Percentiles rank a stretch among this genome's conserved stretches.
Conservation (phyloP, 1,140 invertebrate species). For the Chionoecetes opilio region DNA sequence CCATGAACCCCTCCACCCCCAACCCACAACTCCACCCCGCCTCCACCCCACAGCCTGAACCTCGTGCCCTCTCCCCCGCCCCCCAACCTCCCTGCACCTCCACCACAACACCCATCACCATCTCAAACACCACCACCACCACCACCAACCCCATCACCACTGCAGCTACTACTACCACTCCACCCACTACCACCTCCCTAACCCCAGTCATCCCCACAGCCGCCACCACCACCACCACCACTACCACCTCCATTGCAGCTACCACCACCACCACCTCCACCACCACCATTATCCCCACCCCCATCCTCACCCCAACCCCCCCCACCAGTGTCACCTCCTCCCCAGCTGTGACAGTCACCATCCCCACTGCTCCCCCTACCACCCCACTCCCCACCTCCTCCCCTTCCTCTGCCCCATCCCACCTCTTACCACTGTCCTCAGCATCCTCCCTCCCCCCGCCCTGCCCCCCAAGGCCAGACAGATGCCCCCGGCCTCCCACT, state of each 20-base stretch:
- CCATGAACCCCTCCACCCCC: slow-evolving; percentile 79
- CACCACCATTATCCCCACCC: background rate
- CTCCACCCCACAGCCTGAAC: slow-evolving; percentile 46
- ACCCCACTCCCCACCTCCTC: background rate
- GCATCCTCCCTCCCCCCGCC: slow-evolving; percentile 52
- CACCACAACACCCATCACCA: background rate
- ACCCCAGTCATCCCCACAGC: background rate
- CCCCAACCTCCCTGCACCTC: background rate
- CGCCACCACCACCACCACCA: slow-evolving; percentile 3
- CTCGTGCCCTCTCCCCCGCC: background rate
- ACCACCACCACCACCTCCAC: slow-evolving; percentile 42
- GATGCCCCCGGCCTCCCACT: slow-evolving; percentile 43
- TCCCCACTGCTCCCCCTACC: background rate
- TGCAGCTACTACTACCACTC: background rate
- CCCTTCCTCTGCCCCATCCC: background rate
- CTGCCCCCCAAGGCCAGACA: slow-evolving; percentile 64
- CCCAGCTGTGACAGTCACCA: background rate
- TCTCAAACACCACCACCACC: slow-evolving; percentile 40
- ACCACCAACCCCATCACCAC: background rate
- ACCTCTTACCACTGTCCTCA: background rate
- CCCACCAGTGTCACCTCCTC: background rate
- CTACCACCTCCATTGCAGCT: background rate
- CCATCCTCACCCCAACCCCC: background rate
- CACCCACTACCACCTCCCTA: background rate
- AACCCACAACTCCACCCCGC: slow-evolving; percentile 59